Base-by-base conservation (phyloP, 2,113 vertebrate genomes). In the Aspiorhynchus laticeps region DNA sequence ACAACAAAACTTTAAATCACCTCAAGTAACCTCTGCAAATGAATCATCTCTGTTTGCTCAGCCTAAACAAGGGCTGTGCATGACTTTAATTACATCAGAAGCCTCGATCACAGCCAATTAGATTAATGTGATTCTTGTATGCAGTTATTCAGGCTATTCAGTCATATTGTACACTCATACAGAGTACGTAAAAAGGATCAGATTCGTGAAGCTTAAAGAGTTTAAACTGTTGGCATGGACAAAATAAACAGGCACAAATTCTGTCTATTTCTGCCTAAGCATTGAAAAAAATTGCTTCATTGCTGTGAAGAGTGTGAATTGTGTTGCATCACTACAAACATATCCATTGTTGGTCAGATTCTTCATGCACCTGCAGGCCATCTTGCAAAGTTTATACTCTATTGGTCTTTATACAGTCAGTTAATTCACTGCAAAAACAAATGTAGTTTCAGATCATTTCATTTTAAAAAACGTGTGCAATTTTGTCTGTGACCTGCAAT, bases 31-130 rank as follows among this genome's bases (percentile, higher is more conserved):
- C n/a, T 88, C 14, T 0, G 61, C 43, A 65, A 8, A 11, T n/a
- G 41, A 65, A 88, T 51, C 36, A 85, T 85, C 63, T 85, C 17
- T 59, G 14, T 77, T 76, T 71, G 14, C 15, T 56, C 43, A 26
- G 33, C 24, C 33, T 48, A 31, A 43, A 41, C 10, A 6, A 65
- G 19, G 69, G 14, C 36, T 63, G 21, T 7, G 17, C 21, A 14
- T 36, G 41, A 21, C 71, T 41, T 77, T 83, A n/a, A 81, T 77
- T 43, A 67, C 24, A 59, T 59, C 76, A 41, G 7, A 53, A 11
- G 36, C 4, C 4, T 36, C 38, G 77, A 63, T 77, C 24, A 46
- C 38, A 77, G 74, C 31, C 17, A 24, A 67, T 78, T 51, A 78
- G 46, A 65, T 77, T 51, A 53, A 67, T 24, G 15, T 17, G 51